A percentile compares a stretch with the other conserved stretches of the same genome.
These are phyloP conservation scores for Petroica traversi DNA, from an alignment of 2,113 vertebrate species.

Conservation along the genomic window DNA sequence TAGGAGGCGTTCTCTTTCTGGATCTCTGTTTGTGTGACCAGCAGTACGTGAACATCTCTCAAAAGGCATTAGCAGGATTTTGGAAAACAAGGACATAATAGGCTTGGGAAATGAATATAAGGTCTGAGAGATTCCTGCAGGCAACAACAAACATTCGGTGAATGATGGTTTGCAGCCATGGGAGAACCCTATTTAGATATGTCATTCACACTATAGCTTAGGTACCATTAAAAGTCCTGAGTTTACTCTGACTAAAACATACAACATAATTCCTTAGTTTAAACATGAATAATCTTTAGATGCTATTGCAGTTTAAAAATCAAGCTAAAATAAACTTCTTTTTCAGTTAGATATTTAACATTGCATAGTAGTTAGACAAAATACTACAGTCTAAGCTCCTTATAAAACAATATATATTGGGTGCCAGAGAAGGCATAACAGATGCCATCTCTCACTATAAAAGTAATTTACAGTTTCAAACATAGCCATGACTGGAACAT, in stretches of 20 bases:
- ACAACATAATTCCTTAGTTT: conserved; percentile 69
- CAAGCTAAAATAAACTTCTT: conserved; percentile 58
- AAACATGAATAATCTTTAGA: conserved; percentile 50
- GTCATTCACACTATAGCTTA: conserved; percentile 69
- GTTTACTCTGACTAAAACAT: conserved; percentile 67
- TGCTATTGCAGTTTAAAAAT: conserved; percentile 49
- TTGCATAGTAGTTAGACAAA: conserved; percentile 53
- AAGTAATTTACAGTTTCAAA: conserved; percentile 52
- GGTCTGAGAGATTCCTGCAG: conserved; percentile 10
- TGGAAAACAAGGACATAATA: neutral
- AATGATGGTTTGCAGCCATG: conserved; percentile 47
- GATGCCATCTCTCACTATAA: conserved; percentile 53
- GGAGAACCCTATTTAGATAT: conserved; percentile 72
- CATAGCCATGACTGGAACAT: neutral
- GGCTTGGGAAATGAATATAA: neutral
- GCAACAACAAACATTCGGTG: conserved; percentile 33
- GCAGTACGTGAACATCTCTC: neutral
- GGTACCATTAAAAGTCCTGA: conserved; percentile 42
- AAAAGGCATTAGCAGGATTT: neutral
- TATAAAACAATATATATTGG: conserved; percentile 58
- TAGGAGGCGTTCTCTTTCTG: neutral
- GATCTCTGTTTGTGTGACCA: neutral
- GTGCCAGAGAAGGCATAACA: conserved; percentile 54
- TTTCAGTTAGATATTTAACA: conserved; percentile 48
- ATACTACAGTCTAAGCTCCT: conserved; percentile 19